Percentiles rank a stretch among this genome's conserved stretches.
These are phyloP conservation scores for Syrista parreyssii DNA, from an alignment of 2,888 invertebrate genomes.

Conservation along the genomic window DNA sequence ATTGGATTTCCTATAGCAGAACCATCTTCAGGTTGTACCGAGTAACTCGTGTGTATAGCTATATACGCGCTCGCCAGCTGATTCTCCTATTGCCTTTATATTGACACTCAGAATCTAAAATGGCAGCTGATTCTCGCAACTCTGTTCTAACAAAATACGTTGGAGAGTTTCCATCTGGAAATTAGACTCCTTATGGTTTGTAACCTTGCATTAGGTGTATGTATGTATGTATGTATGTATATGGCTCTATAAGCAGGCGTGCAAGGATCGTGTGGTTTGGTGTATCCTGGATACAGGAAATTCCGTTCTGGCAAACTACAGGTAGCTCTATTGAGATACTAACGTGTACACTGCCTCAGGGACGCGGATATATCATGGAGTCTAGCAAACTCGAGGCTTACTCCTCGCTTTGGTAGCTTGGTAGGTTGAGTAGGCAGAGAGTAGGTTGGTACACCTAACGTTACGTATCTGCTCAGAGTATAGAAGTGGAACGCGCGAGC, in stretches of 20 bases:
- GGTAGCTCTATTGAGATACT: neutral
- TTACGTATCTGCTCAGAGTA: neutral
- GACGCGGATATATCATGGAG: neutral
- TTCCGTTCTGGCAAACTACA: neutral
- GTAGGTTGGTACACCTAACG: neutral
- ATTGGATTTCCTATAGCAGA: neutral
- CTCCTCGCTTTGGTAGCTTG: neutral
- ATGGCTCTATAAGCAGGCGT: neutral
- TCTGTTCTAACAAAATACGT: neutral
- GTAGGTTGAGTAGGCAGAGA: neutral
- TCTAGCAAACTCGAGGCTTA: neutral
- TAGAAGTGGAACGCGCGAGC: neutral
- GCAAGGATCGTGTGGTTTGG: neutral
- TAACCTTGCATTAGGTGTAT: neutral
- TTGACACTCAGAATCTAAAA: neutral
- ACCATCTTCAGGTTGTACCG: neutral
- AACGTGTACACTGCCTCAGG: neutral
- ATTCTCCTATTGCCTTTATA: neutral
- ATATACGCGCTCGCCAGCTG: too few species aligned
- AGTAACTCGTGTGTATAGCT: too few species aligned
- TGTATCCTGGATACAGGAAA: neutral
- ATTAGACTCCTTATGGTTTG: neutral
- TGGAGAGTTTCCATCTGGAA: neutral
- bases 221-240: too few species aligned
- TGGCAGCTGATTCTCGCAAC: neutral